These are phyloP conservation scores for Corapipo altera DNA, from an alignment of 2,113 vertebrate species.

Conservation along the genomic window DNA sequence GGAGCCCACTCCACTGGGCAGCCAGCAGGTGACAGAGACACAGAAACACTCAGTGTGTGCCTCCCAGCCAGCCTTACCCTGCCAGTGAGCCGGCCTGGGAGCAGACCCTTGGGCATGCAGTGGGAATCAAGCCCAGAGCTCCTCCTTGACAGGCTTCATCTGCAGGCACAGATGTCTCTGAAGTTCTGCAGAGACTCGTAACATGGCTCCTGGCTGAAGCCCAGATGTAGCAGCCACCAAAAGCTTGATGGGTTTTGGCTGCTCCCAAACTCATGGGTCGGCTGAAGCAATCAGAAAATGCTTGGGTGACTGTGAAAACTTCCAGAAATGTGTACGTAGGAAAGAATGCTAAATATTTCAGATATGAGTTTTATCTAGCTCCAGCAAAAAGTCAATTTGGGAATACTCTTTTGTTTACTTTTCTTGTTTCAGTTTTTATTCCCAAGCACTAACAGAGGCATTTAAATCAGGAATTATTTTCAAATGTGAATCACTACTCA, in stretches of 20 bases:
- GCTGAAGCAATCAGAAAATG: background rate
- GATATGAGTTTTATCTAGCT: background rate
- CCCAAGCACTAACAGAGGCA: background rate
- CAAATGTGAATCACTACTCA: background rate
- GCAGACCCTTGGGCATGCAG: background rate
- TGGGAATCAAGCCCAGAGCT: background rate
- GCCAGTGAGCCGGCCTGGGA: background rate
- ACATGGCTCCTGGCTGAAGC: background rate
- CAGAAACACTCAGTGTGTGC: accelerated
- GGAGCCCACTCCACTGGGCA: background rate
- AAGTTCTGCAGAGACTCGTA: background rate
- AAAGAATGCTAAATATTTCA: background rate
- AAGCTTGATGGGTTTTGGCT: background rate
- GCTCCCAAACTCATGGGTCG: accelerated
- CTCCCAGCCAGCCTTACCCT: accelerated
- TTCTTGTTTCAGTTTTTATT: background rate
- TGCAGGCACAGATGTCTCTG: background rate
- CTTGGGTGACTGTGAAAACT: background rate
- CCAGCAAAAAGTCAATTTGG: background rate
- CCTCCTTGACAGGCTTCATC: background rate
- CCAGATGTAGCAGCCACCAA: background rate
- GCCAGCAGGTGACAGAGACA: background rate
- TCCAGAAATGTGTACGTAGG: background rate
- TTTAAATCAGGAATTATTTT: background rate
- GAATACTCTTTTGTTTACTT: background rate